Percentiles rank a stretch among this genome's conserved stretches.
These are phyloP conservation scores for Paracentrotus lividus DNA, from an alignment of 53 echinoderm and acorn worm species.

Conservation along the genomic window DNA sequence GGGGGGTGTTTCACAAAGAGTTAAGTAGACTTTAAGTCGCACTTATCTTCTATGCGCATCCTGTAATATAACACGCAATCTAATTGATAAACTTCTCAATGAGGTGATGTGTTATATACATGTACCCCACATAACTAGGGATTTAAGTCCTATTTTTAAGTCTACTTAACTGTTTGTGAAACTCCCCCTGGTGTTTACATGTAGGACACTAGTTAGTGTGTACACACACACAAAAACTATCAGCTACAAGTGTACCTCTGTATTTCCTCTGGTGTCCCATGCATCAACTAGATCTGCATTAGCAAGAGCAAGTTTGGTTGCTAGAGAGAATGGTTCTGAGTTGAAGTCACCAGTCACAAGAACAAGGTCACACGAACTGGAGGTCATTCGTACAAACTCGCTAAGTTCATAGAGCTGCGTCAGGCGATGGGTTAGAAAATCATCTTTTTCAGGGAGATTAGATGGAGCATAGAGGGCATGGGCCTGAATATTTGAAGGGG, in stretches of 20 bases:
- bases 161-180: no score
- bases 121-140: no score
- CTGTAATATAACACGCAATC: no score
- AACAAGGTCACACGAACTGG: constrained; percentile 75
- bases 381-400: constrained; percentile 84
- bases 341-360: constrained; percentile 92
- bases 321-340: constrained; percentile 84
- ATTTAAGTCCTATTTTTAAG: no score
- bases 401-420: constrained; percentile 91
- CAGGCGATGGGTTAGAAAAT: constrained; percentile 81
- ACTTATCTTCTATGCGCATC: no score
- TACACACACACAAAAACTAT: no score
- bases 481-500: constrained; percentile 59
- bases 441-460: constrained; percentile 72
- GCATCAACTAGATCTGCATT: constrained; percentile 81
- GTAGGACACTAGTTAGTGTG: no score
- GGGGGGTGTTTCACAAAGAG: no score
- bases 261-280: constrained; percentile 85
- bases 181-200: no score
- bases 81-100: no score
- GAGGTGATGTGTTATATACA: no score
- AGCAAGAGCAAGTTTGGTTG: constrained; percentile 72
- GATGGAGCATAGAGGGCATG: constrained; percentile 90
- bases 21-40: no score
- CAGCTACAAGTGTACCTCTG: constrained; percentile 69